phyloP scores from a whole-genome alignment of 2,113 vertebrate species.

The Gymnocephalus cernua region DNA sequence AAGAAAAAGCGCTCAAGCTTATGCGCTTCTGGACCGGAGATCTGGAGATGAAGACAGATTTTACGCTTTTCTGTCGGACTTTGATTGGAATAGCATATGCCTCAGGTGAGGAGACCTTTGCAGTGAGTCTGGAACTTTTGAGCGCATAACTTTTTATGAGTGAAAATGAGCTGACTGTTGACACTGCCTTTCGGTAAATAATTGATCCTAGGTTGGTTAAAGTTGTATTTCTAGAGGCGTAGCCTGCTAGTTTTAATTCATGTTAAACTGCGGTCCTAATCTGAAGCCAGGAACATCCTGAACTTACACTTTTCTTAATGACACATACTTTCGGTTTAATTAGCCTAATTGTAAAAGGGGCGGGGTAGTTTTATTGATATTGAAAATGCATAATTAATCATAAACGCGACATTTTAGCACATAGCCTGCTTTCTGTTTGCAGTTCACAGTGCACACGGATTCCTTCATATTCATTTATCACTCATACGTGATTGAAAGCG shows the following conservation, averaged over 20 bases:
- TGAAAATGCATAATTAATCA: neutral
- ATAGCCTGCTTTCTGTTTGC: neutral
- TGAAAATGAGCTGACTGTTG: neutral
- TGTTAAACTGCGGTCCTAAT: neutral
- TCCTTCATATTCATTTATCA: neutral
- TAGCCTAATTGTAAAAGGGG: too few relatives aligned
- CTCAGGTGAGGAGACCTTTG: slow-evolving; percentile 86
- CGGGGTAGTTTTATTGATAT: neutral
- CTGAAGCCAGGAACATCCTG: neutral
- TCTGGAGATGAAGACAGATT: slow-evolving; percentile 92
- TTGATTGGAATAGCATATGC: slow-evolving; percentile 89
- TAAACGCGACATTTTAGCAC: neutral
- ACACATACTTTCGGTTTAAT: neutral
- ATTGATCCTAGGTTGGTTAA: neutral
- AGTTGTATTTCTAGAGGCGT: neutral
- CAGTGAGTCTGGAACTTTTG: slow-evolving; percentile 43
- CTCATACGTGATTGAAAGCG: slow-evolving; percentile 6
- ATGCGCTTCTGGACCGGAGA: slow-evolving; percentile 78
- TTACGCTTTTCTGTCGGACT: slow-evolving; percentile 88
- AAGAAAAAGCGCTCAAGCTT: slow-evolving; percentile 54
- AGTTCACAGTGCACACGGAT: neutral
- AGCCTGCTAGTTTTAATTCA: neutral
- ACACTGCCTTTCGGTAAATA: slow-evolving; percentile 12
- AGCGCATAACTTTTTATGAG: slow-evolving; percentile 24
- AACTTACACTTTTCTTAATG: neutral